A percentile compares a stretch with the other conserved stretches of the same genome.
Conservation (phyloP, 1,140 invertebrate genomes). For the Anastrepha ludens region DNA sequence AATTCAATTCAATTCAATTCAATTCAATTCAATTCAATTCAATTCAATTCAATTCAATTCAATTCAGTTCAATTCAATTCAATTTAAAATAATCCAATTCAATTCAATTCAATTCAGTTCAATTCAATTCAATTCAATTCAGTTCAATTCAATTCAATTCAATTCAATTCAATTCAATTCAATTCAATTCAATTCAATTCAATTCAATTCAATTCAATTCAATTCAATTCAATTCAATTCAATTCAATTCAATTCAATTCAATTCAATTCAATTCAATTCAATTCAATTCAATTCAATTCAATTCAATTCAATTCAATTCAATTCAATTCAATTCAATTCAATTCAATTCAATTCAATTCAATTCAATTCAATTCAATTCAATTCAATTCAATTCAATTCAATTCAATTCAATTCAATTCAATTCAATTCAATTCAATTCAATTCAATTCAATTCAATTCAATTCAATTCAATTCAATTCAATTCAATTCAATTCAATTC, state of each 20-base stretch:
- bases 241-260: slow-evolving; percentile 54
- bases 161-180: slow-evolving; percentile 56
- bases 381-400: slow-evolving; percentile 20
- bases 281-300: slow-evolving; percentile 54
- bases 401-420: slow-evolving; percentile 57
- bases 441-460: slow-evolving; percentile 57
- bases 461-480: slow-evolving; percentile 47
- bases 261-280: slow-evolving; percentile 52
- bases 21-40: slow-evolving; percentile 55
- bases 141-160: slow-evolving; percentile 55
- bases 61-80: slow-evolving; percentile 46
- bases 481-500: slow-evolving; percentile 55
- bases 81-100: slow-evolving; percentile 8
- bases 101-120: slow-evolving; percentile 47
- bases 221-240: slow-evolving; percentile 54
- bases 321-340: slow-evolving; percentile 46
- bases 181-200: slow-evolving; percentile 57
- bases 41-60: slow-evolving; percentile 57
- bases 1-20: slow-evolving; percentile 2
- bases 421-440: slow-evolving; percentile 56
- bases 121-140: slow-evolving; percentile 55
- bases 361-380: slow-evolving; percentile 56
- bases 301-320: background rate
- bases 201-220: slow-evolving; percentile 55
- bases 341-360: slow-evolving; percentile 55